Evolutionary conservation across 2,888 invertebrate genomes (phyloP).

Genomic region (Sarcophaga rosellei): DNA sequence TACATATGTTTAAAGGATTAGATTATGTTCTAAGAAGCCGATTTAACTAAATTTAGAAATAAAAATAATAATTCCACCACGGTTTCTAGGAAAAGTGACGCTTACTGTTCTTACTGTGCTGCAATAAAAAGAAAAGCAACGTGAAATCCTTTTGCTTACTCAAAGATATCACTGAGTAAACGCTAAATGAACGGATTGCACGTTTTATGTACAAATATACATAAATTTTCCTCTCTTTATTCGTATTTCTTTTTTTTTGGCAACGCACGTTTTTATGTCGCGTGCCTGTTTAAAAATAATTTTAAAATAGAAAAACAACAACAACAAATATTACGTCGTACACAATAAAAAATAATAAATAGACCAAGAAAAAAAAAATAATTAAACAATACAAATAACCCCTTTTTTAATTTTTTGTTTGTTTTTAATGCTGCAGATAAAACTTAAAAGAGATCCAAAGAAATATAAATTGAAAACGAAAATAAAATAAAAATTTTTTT

Average conservation of each 20-base stretch:
- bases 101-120: no score
- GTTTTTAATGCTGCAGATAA: constrained; percentile 24
- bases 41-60: no score
- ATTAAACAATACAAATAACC: neutral
- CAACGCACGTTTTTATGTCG: constrained; percentile 56
- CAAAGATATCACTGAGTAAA: neutral
- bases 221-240: constrained; percentile 23
- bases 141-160: neutral
- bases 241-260: neutral
- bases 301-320: neutral
- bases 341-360: neutral
- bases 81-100: no score
- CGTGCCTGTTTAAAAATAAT: constrained; percentile 47
- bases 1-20: no score
- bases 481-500: neutral
- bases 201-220: neutral
- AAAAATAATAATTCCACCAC: no score
- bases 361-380: neutral
- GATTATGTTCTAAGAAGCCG: no score
- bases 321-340: constrained; percentile 13
- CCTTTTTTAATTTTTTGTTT: neutral
- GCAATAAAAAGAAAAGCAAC: no score
- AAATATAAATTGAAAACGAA: constrained; percentile 6
- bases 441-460: neutral
- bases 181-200: neutral